Evolutionary conservation across 2,113 vertebrate species (phyloP).

Genomic region (Bos javanicus): DNA sequence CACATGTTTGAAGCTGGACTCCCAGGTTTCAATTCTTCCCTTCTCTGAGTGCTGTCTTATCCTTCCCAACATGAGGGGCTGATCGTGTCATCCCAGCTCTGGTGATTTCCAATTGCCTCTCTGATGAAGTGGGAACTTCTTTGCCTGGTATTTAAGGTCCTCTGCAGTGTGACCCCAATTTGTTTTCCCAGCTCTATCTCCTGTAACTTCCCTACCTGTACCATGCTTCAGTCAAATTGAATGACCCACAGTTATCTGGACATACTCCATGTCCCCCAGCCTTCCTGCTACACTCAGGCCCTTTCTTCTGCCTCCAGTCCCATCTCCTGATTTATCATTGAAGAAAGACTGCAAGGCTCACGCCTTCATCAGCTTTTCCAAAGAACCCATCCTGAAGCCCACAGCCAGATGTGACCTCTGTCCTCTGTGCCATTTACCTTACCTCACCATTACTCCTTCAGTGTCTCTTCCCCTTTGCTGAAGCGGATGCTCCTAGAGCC

Average conservation of each 20-base stretch:
- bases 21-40: not conserved
- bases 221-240: not conserved
- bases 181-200: not conserved
- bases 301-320: not conserved
- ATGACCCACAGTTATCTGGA: not conserved
- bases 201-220: not conserved
- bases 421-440: not conserved
- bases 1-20: not conserved
- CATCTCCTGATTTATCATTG: not conserved
- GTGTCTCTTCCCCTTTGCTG: not conserved
- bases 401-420: not conserved
- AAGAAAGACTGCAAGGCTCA: not conserved
- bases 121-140: not conserved
- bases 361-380: not conserved
- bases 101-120: not conserved
- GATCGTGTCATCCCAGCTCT: not conserved
- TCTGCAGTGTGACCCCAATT: not conserved
- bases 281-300: rapidly evolving
- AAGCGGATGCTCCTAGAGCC: not conserved
- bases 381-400: not conserved
- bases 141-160: not conserved
- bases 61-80: not conserved
- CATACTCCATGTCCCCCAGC: not conserved
- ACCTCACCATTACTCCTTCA: not conserved
- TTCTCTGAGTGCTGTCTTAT: not conserved